Evolutionary conservation across 2,113 vertebrate genomes (phyloP).

Genomic region (Centropus bengalensis): DNA sequence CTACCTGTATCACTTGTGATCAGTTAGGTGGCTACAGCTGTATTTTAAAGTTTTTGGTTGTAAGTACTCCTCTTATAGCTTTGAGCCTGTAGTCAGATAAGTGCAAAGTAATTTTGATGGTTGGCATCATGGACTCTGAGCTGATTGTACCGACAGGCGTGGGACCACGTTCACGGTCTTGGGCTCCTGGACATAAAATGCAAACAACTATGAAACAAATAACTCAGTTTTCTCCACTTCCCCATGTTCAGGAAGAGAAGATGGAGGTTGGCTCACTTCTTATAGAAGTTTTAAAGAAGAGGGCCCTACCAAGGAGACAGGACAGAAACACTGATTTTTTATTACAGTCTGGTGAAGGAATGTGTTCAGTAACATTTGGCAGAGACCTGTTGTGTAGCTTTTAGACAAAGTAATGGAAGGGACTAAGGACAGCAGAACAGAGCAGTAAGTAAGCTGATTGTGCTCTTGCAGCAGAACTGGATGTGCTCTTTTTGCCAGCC

Average conservation of each 20-base stretch:
- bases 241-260: not conserved
- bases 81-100: not conserved
- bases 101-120: not conserved
- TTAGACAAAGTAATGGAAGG: not conserved
- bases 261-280: not conserved
- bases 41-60: not conserved
- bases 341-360: not conserved
- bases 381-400: not conserved
- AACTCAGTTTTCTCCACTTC: not conserved
- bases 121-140: not conserved
- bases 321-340: not conserved
- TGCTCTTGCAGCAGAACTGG: not conserved
- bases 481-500: not conserved
- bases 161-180: not conserved
- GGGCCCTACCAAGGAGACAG: not conserved
- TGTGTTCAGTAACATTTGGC: not conserved
- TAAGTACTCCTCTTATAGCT: not conserved
- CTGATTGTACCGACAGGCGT: not conserved
- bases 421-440: not conserved
- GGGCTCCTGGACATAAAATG: not conserved
- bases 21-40: not conserved
- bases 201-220: not conserved
- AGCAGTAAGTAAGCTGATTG: not conserved
- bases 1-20: not conserved
- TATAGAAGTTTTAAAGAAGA: not conserved